Evolutionary conservation across 92 coral and sea anemone species (phyloP).

Genomic region (Palythoa heliodiscus): DNA sequence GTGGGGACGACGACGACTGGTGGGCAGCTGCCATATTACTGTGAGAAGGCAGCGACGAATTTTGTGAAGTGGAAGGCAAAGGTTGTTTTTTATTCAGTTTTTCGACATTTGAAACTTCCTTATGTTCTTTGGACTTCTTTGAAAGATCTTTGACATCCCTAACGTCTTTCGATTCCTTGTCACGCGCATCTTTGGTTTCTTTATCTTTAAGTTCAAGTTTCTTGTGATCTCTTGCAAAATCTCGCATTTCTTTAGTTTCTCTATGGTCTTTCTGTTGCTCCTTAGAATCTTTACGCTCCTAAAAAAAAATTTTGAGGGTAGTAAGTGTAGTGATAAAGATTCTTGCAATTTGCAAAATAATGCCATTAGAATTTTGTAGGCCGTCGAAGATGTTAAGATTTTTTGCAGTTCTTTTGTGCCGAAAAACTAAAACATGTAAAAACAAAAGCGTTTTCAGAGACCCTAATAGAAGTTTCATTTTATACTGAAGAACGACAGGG

Average conservation of each 20-base stretch:
- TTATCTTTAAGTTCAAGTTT: constrained; percentile 37
- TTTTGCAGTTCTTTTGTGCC: too few relatives aligned
- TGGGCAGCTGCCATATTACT: constrained; percentile 43
- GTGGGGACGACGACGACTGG: constrained; percentile 49
- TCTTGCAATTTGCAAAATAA: too few relatives aligned
- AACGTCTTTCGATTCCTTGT: constrained; percentile 70
- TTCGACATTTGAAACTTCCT: constrained; percentile 67
- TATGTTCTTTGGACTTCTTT: constrained; percentile 67
- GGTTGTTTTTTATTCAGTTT: constrained; percentile 75
- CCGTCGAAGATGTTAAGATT: too few relatives aligned
- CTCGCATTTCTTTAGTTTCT: constrained; percentile 43
- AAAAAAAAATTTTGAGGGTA: neutral
- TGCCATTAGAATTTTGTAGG: too few relatives aligned
- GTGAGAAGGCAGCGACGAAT: constrained; percentile 58
- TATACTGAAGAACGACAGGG: too few relatives aligned
- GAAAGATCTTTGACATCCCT: constrained; percentile 56
- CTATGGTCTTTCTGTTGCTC: constrained; percentile 29
- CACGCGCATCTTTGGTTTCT: constrained; percentile 73
- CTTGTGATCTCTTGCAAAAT: constrained; percentile 36
- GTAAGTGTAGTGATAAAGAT: too few relatives aligned
- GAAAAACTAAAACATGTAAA: too few relatives aligned
- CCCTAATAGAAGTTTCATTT: too few relatives aligned
- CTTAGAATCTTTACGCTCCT: constrained; percentile 19
- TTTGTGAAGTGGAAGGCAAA: constrained; percentile 73
- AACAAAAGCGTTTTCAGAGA: too few relatives aligned